Evolutionary conservation across 1,140 invertebrate genomes (phyloP), one percentile per base, ranked within the genome.

Genomic region (Ceratosolen solmsi): DNA sequence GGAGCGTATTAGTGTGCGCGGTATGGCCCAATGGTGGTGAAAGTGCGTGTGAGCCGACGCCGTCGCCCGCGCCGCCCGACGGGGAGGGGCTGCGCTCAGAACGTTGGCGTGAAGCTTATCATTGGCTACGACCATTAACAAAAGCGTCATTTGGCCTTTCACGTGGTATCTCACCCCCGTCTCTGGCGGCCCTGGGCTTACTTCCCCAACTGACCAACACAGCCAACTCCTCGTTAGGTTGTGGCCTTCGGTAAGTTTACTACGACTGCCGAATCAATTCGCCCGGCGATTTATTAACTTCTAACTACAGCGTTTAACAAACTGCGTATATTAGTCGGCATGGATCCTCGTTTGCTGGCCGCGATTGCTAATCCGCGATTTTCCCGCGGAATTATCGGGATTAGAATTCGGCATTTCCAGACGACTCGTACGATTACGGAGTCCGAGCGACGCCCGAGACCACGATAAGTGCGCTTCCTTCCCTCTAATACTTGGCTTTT

Each of bases 61-160:
- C 17, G 20, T 22, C 30, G 30, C 60, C 27, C 30, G 27, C 33
- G 20, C 2, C 33, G 0, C 2, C 36, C 33, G 63, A 38, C 4
- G 33, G 33, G 33, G 33, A 38, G 33, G 63, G 33, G 20, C 17
- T 22, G 33, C 60, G 27, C 30, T 17, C 60, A 0, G 17, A 22
- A 38, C 33, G 63, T 68, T 38, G 63, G 17, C 33, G 33, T n/a
- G 33, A 38, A n/a, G 63, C 63, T 68, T 68, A 68, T 68, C 33
- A 36, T 38, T 68, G 63, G 22, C 33, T n/a, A 4, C 63, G 63
- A 38, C 20, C n/a, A 38, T 68, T 68, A 68, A 38, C 63, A n/a
- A 7, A 38, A 38, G 33, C 33, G 33, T 38, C 63, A 11, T 38
- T 68, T 22, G 63, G 63, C 8, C 33, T 38, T 36, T 22, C 30